Evolutionary conservation across 2,888 invertebrate species (phyloP), one percentile per base, ranked within the genome.

Genomic region (Eristalis tenax): DNA sequence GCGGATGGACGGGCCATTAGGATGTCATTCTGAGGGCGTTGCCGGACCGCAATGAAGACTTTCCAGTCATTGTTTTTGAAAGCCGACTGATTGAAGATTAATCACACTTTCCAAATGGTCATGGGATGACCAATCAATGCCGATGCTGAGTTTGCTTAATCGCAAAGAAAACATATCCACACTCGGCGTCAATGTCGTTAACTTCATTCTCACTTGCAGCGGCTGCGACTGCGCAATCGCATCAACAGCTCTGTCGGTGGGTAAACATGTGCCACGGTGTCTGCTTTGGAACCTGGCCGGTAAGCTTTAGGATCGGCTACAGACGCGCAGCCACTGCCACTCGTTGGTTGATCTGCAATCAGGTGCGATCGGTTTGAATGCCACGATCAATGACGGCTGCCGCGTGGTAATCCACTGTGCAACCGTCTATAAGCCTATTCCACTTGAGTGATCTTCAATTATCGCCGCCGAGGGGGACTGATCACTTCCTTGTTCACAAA

Each of bases 361-460:
- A 50, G 43, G 43, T 50, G 4, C 1, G 50, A 18, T 18, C 50
- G 18, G 6, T 8, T 28, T 26, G 59, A 26, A 59, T 59, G 59
- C 59, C 59, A 59, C 26, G 26, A 59, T 59, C 59, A 59, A 59
- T 26, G 26, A 13, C 26, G 59, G 11, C 35, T 10, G 35, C 28
- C 28, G 28, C 35, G 35, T 35, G 10, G 38, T 13, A 38, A 38
- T 38, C 13, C 38, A 38, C 13, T 13, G 38, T 38, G 66, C 56
- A 38, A 38, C 40, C 57, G 75, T 38, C 66, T 26, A 2, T 23
- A 32, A 32, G 65, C 38, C 61, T 18, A 57, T 70, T 69, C 63
- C 70, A 64, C 56, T n/a, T 70, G 35, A 78, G 15, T 70, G 74
- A 79, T 75, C 83, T 75, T 61, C 64, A 75, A 79, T 79, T 74